Percentiles rank a stretch among this genome's conserved stretches.
Conservation (phyloP, 2,888 invertebrate species). For the Beris morrisii region DNA sequence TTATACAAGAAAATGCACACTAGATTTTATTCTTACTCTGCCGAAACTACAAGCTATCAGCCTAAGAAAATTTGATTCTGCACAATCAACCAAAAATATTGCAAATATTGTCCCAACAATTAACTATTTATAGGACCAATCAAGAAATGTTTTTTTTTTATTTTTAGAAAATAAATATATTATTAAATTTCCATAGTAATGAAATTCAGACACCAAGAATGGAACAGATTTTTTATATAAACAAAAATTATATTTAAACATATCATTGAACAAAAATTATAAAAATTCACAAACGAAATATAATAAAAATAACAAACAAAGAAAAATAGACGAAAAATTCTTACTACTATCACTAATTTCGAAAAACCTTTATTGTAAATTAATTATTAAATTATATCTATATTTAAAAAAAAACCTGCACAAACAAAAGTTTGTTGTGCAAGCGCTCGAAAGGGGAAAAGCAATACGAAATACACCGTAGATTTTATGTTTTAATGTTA, state of each 20-base stretch:
- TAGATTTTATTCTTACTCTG: no score
- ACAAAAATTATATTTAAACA: neutral
- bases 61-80: no score
- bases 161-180: neutral
- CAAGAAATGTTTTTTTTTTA: no score
- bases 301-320: neutral
- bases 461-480: constrained; percentile 37
- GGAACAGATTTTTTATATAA: no score
- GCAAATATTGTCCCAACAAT: no score
- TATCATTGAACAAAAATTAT: neutral
- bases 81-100: no score
- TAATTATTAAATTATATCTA: neutral
- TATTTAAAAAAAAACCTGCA: neutral
- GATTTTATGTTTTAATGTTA: constrained; percentile 18
- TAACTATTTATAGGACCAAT: no score
- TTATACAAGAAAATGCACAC: no score
- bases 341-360: neutral
- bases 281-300: neutral
- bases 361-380: neutral
- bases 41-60: no score
- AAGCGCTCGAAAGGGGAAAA: constrained; percentile 34
- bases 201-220: neutral
- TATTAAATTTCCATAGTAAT: neutral
- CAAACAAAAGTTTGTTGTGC: constrained; percentile 11
- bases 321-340: neutral